Percentiles rank a stretch among this genome's conserved stretches.
These are phyloP conservation scores for Ctenicera cuprea DNA, from an alignment of 2,888 invertebrate genomes.

Conservation along the genomic window DNA sequence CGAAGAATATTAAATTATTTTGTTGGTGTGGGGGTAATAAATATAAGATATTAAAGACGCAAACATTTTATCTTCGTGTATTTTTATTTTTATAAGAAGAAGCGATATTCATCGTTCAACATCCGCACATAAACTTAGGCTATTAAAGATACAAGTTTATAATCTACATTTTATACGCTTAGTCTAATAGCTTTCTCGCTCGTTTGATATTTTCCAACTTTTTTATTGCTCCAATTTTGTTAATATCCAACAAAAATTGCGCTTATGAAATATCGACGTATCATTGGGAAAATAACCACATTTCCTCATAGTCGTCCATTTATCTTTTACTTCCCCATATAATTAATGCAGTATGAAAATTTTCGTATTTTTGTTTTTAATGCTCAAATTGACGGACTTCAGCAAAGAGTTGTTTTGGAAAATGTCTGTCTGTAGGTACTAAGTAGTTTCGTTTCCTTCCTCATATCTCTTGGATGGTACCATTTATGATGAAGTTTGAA, in stretches of 20 bases:
- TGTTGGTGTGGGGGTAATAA: slow-evolving; percentile 71
- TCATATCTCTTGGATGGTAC: no score
- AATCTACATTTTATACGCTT: slow-evolving; percentile 70
- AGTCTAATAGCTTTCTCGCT: slow-evolving; percentile 53
- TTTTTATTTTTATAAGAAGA: slow-evolving; percentile 68
- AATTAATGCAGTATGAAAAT: no score
- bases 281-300: not conserved
- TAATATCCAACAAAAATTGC: slow-evolving; percentile 36
- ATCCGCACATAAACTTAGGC: slow-evolving; percentile 71
- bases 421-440: no score
- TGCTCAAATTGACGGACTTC: no score
- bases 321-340: not conserved
- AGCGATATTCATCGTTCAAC: slow-evolving; percentile 71
- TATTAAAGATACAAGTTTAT: slow-evolving; percentile 73
- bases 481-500: no score
- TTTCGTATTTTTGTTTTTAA: no score
- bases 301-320: no score
- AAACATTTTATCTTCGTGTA: slow-evolving; percentile 66
- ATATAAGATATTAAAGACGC: slow-evolving; percentile 72
- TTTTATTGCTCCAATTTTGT: slow-evolving; percentile 52
- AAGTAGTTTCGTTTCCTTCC: no score
- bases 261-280: not conserved
- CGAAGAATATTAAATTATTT: slow-evolving; percentile 73
- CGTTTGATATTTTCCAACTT: slow-evolving; percentile 49
- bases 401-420: no score